Evolutionary conservation across 2,113 vertebrate species (phyloP).

Genomic region (Pseudopodoces humilis): DNA sequence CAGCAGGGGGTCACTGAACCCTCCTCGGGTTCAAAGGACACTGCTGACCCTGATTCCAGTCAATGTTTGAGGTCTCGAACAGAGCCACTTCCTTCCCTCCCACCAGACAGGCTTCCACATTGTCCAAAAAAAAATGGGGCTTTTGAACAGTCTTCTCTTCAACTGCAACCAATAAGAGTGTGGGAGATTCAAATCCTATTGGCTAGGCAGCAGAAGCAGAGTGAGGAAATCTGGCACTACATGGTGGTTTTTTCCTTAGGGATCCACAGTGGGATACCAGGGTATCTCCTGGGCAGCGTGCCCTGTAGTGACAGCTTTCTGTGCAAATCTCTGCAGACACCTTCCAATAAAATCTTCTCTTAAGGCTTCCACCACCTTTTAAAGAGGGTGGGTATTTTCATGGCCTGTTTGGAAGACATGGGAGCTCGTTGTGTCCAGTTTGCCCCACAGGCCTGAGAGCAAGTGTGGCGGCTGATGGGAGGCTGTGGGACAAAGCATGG

Average conservation of each 20-base stretch:
- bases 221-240: neutral
- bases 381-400: neutral
- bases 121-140: neutral
- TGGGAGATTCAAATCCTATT: neutral
- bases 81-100: neutral
- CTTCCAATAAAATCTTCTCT: neutral
- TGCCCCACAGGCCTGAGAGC: neutral
- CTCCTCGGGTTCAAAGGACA: neutral
- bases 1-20: neutral
- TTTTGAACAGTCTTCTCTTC: neutral
- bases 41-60: neutral
- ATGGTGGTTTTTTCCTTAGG: neutral
- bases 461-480: neutral
- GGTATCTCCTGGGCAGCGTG: accelerated
- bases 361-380: neutral
- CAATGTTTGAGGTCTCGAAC: accelerated
- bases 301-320: neutral
- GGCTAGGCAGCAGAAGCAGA: neutral
- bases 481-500: neutral
- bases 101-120: neutral
- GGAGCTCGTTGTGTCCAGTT: neutral
- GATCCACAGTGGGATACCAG: neutral
- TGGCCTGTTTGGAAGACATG: neutral
- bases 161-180: neutral
- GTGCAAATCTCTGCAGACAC: neutral